Evolutionary conservation across 2,797 vertebrate species (phyloP), one percentile per base, ranked within the genome.

Genomic region (Gastrophryne carolinensis): DNA sequence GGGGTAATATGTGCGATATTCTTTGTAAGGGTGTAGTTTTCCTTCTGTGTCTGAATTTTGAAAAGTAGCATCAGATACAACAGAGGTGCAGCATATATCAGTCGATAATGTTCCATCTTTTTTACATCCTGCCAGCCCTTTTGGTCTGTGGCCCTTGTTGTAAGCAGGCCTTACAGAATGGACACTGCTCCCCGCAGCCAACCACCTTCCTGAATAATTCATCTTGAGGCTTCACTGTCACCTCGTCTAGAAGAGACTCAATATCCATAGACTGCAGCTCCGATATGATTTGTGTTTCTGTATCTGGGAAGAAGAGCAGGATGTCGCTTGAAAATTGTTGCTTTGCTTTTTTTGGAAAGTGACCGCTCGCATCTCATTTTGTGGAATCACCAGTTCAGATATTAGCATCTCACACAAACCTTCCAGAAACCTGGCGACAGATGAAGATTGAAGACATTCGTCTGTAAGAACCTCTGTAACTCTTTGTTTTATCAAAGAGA

Each of bases 291-390:
- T 19, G 27, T 34, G 35, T 10, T 17, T 63, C 21, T 19, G 34
- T 27, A 6, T 63, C 49, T 29, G 3, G 4, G n/a, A 91, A 53
- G 19, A 81, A 81, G 47, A 83, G 84, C 72, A 84, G 73, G 53
- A 91, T 70, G 72, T 72, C 80, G 49, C 62, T 80, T 7, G 88
- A 73, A 79, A 93, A 92, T 44, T 72, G 65, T 35, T 79, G 80
- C 79, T 82, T 83, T 47, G 87, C 80, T 73, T 84, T 70, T 92
- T 87, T 30, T 86, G 87, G 52, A 91, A 91, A 8, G 85, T 69
- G 2, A 87, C 81, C 44, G 86, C 78, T 10, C 83, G 41, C 24
- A 92, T 57, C 12, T 52, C 27, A 23, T 79, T 74, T 49, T 58
- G 83, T 35, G 35, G 26, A 57, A 91, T 83, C 3, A 81, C 77